These are phyloP conservation scores for Anisognathus igniventris DNA, from an alignment of 2,797 vertebrate species.

Conservation along the genomic window DNA sequence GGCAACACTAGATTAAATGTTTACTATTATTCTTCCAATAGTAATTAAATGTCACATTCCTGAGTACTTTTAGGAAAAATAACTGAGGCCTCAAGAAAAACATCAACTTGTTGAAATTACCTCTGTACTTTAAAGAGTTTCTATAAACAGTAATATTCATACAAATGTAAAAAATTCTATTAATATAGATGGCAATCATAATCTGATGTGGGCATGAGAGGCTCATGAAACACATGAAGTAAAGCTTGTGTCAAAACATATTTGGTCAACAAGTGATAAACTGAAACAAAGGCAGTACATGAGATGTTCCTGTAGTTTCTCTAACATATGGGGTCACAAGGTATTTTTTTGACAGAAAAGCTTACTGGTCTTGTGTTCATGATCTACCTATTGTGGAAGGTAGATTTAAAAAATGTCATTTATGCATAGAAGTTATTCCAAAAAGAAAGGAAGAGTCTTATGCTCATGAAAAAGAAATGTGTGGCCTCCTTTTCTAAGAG, in stretches of 20 bases:
- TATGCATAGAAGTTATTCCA: background rate
- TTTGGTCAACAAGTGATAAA: background rate
- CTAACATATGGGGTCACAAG: fast-evolving
- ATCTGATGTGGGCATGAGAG: background rate
- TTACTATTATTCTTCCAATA: background rate
- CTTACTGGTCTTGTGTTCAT: background rate
- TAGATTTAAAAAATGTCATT: background rate
- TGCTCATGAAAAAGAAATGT: background rate
- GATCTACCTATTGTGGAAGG: background rate
- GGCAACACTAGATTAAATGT: background rate
- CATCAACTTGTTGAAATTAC: background rate
- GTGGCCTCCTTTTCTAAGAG: background rate
- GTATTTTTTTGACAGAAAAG: fast-evolving
- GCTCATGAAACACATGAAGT: background rate
- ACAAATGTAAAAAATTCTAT: background rate
- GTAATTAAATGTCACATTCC: background rate
- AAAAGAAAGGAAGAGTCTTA: background rate
- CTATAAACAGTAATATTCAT: background rate
- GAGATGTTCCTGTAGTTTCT: background rate
- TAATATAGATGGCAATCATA: background rate
- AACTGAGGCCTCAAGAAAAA: background rate
- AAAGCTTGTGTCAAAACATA: background rate
- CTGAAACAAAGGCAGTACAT: background rate
- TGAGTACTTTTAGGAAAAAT: background rate
- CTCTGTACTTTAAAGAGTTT: background rate